Evolutionary conservation across 2,113 vertebrate genomes (phyloP), one percentile per base, ranked within the genome.

Genomic region (Syngnathus typhle): DNA sequence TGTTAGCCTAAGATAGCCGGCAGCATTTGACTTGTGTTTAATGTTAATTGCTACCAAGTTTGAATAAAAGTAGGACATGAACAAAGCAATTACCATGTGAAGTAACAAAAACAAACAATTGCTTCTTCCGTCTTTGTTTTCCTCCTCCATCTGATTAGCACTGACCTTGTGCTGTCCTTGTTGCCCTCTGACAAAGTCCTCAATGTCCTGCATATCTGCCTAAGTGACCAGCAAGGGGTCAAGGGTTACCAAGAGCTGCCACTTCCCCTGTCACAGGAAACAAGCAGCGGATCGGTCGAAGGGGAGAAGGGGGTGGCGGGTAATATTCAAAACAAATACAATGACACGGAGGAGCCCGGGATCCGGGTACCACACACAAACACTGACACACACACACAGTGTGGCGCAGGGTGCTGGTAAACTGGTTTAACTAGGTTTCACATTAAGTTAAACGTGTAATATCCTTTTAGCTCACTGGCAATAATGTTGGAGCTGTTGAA

Each of bases 131-230:
- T 75, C 72, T 74, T 64, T 75, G 55, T 77, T 72, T 72, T 52
- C 47, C 79, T 74, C 72, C 73, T 69, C 70, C 79, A 67, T 70
- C 76, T 82, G 81, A 88, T 84, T 84, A 78, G 77, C 65, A 21
- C 69, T 47, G 68, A 70, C 79, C 76, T 83, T 66, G 69, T 63
- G 13, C 69, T 82, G 86, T 90, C 85, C 82, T 84, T 79, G 80
- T 82, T 61, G 80, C 81, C 84, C 85, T 82, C 74, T 75, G 63
- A 82, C 84, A 85, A 87, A 88, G 86, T 82, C 81, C 82, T 88
- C 80, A 84, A 87, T 65, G 70, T 80, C 82, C 84, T 80, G 60
- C 81, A 76, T 90, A 92, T 92, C 90, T 92, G 93, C 92, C 93
- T 85, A 85, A 86, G 82, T 88, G 89, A 89, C 87, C 87, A 74